Evolutionary conservation across 2,797 vertebrate species (phyloP), one percentile per base, ranked within the genome.

Genomic region (Takifugu ocellatus): DNA sequence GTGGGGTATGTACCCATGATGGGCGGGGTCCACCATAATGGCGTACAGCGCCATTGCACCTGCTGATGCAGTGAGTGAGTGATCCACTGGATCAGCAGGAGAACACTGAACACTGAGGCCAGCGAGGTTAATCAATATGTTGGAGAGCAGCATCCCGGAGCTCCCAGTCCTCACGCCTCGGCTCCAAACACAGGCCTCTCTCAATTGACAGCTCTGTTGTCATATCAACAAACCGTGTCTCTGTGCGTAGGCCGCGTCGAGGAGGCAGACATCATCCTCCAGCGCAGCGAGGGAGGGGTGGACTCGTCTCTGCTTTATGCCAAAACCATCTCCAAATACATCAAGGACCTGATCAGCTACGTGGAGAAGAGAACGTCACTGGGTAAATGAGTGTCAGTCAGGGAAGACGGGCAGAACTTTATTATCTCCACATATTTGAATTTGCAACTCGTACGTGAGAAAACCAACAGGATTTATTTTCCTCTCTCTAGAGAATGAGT

Each of bases 251-350:
- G 71, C 51, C 72, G 84, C 0, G 82, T 78, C 0, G 94, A 96
- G 74, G 94, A 94, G 25, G 95, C 95, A 79, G 96, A 98, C 0
- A 79, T 94, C 67, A 89, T 95, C 51, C 90, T 99, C 14, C 97
- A 99, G 90, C 93, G 79, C 67, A 96, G 94, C 0, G 96, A 98
- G 66, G 96, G 95, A 0, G 97, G 97, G 0, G 93, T 99, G 29
- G 94, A 96, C 0, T 94, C 91, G 0, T 95, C 96, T 2, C 90
- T 99, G 46, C 86, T 90, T 29, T 99, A 99, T 0, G 87, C 95
- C 66, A 99, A 99, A 81, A 93, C 78, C 74, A 92, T 98, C 79
- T 93, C 96, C 73, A 99, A 95, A 74, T 99, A 99, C 88, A 93
- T 97, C 90, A 99, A 99, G 84, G 96, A 98, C 77, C 87, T 99